phyloP scores from a whole-genome alignment of 2,113 vertebrate species.

The Callocephalon fimbriatum region DNA sequence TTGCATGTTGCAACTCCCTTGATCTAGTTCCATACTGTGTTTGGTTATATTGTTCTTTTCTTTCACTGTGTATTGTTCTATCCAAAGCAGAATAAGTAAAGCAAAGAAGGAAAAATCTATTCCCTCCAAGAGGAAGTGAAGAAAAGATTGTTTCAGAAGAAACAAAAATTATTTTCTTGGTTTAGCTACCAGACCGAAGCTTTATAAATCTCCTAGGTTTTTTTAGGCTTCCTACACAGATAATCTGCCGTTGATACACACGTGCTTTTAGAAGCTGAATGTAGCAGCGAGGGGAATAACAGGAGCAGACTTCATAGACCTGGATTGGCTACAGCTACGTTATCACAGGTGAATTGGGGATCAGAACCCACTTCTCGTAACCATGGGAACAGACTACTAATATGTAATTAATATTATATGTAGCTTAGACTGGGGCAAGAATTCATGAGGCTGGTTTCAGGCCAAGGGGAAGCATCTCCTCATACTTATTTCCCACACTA shows the following conservation, averaged over 20 bases:
- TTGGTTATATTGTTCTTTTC: background rate
- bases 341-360: accelerated
- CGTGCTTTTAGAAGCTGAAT: background rate
- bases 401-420: background rate
- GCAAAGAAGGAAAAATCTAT: background rate
- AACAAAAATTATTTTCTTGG: background rate
- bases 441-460: background rate
- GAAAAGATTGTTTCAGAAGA: background rate
- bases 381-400: background rate
- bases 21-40: background rate
- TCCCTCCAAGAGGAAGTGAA: background rate
- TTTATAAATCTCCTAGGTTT: background rate
- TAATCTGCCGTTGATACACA: background rate
- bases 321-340: background rate
- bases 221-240: background rate
- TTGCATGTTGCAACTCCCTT: background rate
- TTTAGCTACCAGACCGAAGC: background rate
- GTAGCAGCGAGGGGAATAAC: background rate
- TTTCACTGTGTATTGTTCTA: background rate
- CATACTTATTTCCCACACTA: background rate
- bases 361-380: background rate
- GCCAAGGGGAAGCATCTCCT: background rate
- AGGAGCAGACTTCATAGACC: background rate
- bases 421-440: background rate
- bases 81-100: background rate